phyloP scores from a whole-genome alignment of 2,113 vertebrate genomes.

The Neogobius melanostomus region DNA sequence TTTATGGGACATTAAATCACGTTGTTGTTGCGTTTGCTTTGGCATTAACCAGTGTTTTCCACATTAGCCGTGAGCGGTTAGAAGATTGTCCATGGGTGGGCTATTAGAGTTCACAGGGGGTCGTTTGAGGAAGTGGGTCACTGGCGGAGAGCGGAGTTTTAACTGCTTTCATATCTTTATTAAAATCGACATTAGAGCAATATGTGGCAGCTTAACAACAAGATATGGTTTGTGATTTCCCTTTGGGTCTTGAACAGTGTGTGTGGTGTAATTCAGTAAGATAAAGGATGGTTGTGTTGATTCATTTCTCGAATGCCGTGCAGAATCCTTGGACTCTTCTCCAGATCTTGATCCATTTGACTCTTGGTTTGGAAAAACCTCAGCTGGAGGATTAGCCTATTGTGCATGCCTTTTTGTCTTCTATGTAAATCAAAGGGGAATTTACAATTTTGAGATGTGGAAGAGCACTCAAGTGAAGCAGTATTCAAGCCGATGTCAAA shows the following conservation, averaged over 20 bases:
- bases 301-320: no score
- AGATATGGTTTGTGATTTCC: not conserved
- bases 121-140: not conserved
- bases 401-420: no score
- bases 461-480: no score
- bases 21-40: not conserved
- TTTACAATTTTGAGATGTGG: no score
- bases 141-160: not conserved
- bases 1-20: not conserved
- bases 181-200: not conserved
- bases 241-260: not conserved
- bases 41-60: not conserved
- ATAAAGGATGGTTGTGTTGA: no score
- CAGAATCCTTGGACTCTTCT: no score
- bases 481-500: no score
- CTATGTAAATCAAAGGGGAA: no score
- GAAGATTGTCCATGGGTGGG: not conserved
- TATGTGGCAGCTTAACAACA: not conserved
- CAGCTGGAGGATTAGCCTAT: no score
- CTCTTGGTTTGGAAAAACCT: no score
- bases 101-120: constrained; percentile 1
- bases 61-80: not conserved
- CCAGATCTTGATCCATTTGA: no score
- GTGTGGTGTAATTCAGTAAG: not conserved
- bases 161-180: constrained; percentile 1